A percentile compares a stretch with the other conserved stretches of the same genome.
phyloP scores from a whole-genome alignment of 2,797 vertebrate species.

The Paratrypauchen microcephalus region DNA sequence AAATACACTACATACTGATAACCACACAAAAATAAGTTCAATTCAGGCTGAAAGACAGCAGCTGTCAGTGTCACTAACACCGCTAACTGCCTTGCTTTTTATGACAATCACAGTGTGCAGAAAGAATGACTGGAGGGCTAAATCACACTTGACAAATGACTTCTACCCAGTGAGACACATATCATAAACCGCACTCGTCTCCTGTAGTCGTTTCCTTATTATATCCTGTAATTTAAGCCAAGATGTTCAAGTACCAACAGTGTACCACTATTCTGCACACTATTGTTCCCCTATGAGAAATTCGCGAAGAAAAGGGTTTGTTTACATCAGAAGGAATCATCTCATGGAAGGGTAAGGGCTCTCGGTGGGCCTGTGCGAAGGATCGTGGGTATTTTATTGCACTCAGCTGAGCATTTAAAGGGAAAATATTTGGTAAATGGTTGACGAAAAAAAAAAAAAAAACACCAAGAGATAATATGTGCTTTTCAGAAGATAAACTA shows the following conservation, averaged over 20 bases:
- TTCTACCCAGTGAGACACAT: slow-evolving; percentile 1
- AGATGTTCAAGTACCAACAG: neutral
- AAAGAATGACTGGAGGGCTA: slow-evolving; percentile 2
- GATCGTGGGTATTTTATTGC: slow-evolving; percentile 65
- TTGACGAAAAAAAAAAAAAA: slow-evolving; percentile 19
- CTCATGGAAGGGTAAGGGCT: slow-evolving; percentile 42
- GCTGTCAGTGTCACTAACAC: neutral
- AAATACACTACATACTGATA: neutral
- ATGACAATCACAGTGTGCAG: neutral
- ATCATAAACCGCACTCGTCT: neutral
- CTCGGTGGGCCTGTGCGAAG: slow-evolving; percentile 55
- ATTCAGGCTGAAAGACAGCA: neutral
- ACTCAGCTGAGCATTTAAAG: slow-evolving; percentile 54
- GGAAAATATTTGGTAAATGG: slow-evolving; percentile 53
- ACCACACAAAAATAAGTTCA: neutral
- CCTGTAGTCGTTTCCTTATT: slow-evolving; percentile 16
- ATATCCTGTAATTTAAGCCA: slow-evolving; percentile 13
- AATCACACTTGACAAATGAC: slow-evolving; percentile 17
- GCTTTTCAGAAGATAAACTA: slow-evolving; percentile 29
- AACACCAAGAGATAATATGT: slow-evolving; percentile 29
- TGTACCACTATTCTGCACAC: neutral
- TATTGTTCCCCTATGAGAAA: slow-evolving; percentile 55
- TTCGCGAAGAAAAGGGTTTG: slow-evolving; percentile 61
- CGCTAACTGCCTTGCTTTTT: neutral
- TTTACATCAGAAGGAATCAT: slow-evolving; percentile 62